Evolutionary conservation across 2,888 invertebrate genomes (phyloP).

Genomic region (Nasonovia ribisnigri): DNA sequence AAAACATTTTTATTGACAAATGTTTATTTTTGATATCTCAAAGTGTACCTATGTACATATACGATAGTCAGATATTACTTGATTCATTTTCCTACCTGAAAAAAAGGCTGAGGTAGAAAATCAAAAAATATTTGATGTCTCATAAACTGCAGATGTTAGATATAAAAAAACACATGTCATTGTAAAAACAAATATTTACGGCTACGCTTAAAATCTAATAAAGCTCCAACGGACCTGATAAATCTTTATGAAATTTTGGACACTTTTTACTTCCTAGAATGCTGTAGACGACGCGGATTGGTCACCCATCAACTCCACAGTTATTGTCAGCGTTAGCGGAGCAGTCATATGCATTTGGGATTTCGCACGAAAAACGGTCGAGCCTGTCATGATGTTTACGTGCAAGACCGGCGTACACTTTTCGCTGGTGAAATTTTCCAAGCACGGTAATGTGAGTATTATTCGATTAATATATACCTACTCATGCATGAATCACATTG

Average conservation of each 20-base stretch:
- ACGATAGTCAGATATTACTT: no score
- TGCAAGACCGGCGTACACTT: slow-evolving; percentile 26
- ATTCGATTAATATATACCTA: neutral
- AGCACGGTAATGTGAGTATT: slow-evolving; percentile 46
- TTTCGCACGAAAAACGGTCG: slow-evolving; percentile 70
- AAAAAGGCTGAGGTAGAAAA: no score
- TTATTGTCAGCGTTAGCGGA: slow-evolving; percentile 79
- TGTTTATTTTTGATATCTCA: no score
- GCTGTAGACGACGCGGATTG: slow-evolving; percentile 76
- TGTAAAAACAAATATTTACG: no score
- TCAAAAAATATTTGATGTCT: no score
- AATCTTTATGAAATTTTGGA: neutral
- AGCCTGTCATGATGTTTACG: slow-evolving; percentile 59
- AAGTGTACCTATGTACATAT: no score
- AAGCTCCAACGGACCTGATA: neutral
- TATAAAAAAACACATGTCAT: no score
- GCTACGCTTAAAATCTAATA: no score
- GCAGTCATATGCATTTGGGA: slow-evolving; percentile 83
- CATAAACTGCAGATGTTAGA: no score
- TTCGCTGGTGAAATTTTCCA: slow-evolving; percentile 54
- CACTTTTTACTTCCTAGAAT: slow-evolving; percentile 57
- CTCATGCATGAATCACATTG: neutral
- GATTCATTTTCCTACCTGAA: no score
- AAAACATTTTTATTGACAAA: no score
- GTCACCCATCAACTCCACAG: slow-evolving; percentile 82